These are phyloP conservation scores for Echeneis naucrates DNA, from an alignment of 2,797 vertebrate genomes.

Conservation along the genomic window DNA sequence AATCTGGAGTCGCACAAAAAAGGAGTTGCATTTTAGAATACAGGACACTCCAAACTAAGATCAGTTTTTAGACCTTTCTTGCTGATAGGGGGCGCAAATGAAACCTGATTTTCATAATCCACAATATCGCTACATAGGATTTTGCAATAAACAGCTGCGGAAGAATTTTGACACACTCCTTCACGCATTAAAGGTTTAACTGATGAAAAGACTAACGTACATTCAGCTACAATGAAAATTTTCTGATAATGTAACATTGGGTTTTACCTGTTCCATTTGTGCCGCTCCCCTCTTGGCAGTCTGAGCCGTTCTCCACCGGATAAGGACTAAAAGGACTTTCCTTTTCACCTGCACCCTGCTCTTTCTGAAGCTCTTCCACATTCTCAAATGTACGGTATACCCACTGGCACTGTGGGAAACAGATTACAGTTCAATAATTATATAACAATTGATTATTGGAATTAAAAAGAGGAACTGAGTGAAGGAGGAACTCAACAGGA, in stretches of 20 bases:
- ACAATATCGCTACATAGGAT: not conserved
- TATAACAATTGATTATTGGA: not conserved
- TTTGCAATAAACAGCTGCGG: not conserved
- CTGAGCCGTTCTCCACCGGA: conserved; percentile 80
- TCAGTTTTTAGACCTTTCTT: not conserved
- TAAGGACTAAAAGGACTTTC: conserved; percentile 77
- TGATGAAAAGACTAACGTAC: not conserved
- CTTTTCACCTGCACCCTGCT: conserved; percentile 53
- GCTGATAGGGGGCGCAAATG: not conserved
- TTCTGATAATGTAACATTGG: not conserved
- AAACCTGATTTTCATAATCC: not conserved
- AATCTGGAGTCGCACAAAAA: conserved; percentile 6
- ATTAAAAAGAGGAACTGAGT: not conserved
- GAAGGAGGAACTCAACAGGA: not conserved
- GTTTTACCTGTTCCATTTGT: conserved; percentile 87
- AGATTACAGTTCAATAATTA: conserved; percentile 16
- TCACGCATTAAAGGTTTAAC: not conserved
- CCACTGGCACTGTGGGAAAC: conserved; percentile 89
- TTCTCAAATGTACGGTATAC: conserved; percentile 93
- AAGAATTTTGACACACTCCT: not conserved
- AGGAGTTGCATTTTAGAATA: conserved; percentile 9
- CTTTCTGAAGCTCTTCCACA: conserved; percentile 83
- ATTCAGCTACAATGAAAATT: not conserved
- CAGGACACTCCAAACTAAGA: not conserved
- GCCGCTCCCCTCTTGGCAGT: conserved; percentile 80